These are phyloP conservation scores for Neosalanx taihuensis DNA, from an alignment of 2,797 vertebrate genomes.

Conservation along the genomic window DNA sequence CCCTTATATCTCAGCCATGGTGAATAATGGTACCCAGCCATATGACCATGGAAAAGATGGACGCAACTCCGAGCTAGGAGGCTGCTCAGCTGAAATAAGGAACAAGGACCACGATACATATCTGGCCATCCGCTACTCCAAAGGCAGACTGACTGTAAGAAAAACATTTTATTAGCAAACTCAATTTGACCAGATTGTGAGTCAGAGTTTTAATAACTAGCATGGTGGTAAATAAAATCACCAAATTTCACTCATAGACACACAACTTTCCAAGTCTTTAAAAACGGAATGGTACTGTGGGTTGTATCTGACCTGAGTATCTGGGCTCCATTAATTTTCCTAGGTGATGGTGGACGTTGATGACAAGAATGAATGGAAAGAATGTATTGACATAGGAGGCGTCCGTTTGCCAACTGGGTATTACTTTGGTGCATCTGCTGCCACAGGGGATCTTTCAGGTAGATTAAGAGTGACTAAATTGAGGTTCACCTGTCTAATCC, in stretches of 20 bases:
- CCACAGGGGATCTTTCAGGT: slow-evolving; percentile 97
- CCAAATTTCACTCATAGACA: too few species aligned
- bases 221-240: too few species aligned
- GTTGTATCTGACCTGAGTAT: too few species aligned
- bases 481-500: too few species aligned
- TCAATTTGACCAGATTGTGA: background rate
- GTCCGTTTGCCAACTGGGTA: slow-evolving; percentile 94
- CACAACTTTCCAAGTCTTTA: too few species aligned
- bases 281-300: too few species aligned
- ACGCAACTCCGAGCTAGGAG: slow-evolving; percentile 86
- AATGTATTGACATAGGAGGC: slow-evolving; percentile 92
- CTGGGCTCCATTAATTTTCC: background rate
- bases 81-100: slow-evolving; percentile 89
- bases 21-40: slow-evolving; percentile 90
- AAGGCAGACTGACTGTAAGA: slow-evolving; percentile 88
- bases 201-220: too few species aligned
- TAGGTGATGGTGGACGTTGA: slow-evolving; percentile 96
- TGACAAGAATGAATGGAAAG: slow-evolving; percentile 95
- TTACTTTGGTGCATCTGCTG: slow-evolving; percentile 93
- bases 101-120: slow-evolving; percentile 94
- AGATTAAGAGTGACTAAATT: slow-evolving; percentile 25
- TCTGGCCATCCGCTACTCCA: slow-evolving; percentile 92
- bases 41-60: slow-evolving; percentile 97
- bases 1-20: slow-evolving; percentile 94
- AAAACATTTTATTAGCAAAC: background rate